These are phyloP conservation scores for Palythoa heliodiscus DNA, from an alignment of 92 coral and sea anemone species.

Conservation along the genomic window DNA sequence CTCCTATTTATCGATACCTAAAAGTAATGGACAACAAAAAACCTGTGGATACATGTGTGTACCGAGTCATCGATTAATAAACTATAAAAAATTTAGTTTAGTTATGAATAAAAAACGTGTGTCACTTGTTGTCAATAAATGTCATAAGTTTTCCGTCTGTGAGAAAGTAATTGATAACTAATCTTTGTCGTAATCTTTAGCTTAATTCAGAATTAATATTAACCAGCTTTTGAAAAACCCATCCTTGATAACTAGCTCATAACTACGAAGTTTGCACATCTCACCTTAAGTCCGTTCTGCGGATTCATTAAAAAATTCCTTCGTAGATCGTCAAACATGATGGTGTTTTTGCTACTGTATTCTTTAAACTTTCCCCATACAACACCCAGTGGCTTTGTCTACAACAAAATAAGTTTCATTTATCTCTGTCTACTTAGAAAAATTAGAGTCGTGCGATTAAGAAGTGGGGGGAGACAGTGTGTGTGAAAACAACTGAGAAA, in stretches of 20 bases:
- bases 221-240: not conserved
- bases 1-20: too few species aligned
- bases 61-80: too few species aligned
- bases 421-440: not conserved
- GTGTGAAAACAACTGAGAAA: too few species aligned
- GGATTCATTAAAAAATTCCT: slow-evolving; percentile 98
- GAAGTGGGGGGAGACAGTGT: not conserved
- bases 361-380: slow-evolving; percentile 94
- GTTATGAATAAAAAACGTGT: too few species aligned
- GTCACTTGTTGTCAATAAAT: too few species aligned
- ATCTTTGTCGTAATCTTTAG: too few species aligned
- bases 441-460: not conserved
- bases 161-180: too few species aligned
- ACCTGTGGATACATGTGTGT: too few species aligned
- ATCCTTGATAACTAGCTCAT: not conserved
- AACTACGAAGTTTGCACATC: not conserved
- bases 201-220: too few species aligned
- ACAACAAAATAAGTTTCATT: slow-evolving; percentile 12
- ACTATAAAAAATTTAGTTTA: too few species aligned
- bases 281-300: slow-evolving; percentile 88
- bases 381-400: slow-evolving; percentile 95
- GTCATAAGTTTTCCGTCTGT: too few species aligned
- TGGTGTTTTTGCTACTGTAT: slow-evolving; percentile 80
- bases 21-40: too few species aligned
- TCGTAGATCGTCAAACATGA: slow-evolving; percentile 93